These are phyloP conservation scores for Pammene aurita DNA, from an alignment of 2,888 invertebrate species.

Conservation along the genomic window DNA sequence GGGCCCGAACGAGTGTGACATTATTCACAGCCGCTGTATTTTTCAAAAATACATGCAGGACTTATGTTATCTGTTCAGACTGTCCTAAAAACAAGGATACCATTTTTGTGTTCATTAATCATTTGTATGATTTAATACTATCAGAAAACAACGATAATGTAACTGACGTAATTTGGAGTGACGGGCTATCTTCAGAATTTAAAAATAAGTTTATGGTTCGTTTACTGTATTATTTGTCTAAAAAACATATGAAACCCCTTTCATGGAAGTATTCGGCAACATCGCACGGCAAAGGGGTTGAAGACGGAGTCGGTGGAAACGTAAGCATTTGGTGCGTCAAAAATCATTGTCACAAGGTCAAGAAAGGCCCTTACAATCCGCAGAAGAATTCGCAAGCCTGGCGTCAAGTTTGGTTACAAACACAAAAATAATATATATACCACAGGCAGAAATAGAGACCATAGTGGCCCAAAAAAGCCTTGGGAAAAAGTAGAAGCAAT, in stretches of 20 bases:
- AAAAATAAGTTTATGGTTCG: conserved; percentile 11
- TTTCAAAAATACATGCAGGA: too few relatives aligned
- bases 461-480: conserved; percentile 1
- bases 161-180: conserved; percentile 14
- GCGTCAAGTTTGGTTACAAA: neutral
- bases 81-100: too few relatives aligned
- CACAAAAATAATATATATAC: conserved; percentile 1
- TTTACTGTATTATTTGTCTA: conserved; percentile 14
- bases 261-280: conserved; percentile 4
- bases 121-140: conserved; percentile 2
- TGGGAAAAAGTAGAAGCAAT: conserved; percentile 7
- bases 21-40: too few relatives aligned
- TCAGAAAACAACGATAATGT: neutral
- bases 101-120: too few relatives aligned
- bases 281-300: conserved; percentile 5
- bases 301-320: conserved; percentile 9
- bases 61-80: too few relatives aligned
- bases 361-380: conserved; percentile 1
- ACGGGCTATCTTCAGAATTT: conserved; percentile 3
- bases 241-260: neutral
- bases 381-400: neutral
- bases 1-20: too few relatives aligned
- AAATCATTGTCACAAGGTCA: conserved; percentile 6
- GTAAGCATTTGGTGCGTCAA: conserved; percentile 5
- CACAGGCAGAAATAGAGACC: neutral